Evolutionary conservation across 2,888 invertebrate species (phyloP).

Genomic region (Anthrax anthrax): DNA sequence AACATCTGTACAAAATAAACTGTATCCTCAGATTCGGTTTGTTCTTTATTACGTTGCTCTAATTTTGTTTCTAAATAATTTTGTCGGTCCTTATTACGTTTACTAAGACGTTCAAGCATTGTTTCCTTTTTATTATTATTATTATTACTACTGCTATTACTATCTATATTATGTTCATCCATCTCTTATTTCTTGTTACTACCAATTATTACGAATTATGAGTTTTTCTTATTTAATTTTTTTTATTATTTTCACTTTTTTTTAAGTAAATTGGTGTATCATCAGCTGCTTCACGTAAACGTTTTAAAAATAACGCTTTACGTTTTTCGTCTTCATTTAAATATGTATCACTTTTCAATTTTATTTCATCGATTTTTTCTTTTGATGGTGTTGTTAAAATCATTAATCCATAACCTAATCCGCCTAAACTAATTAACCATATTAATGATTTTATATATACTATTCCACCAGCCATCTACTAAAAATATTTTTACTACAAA

Average conservation of each 20-base stretch:
- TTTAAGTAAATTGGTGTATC: constrained; percentile 19
- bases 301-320: constrained; percentile 24
- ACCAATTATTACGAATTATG: background rate
- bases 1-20: constrained; percentile 59
- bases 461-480: constrained; percentile 25
- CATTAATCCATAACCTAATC: constrained; percentile 46
- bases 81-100: constrained; percentile 32
- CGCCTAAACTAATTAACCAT: constrained; percentile 45
- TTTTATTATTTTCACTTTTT: constrained; percentile 9
- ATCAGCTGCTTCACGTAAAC: constrained; percentile 21
- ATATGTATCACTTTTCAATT: constrained; percentile 14
- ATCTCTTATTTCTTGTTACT: background rate
- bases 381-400: constrained; percentile 40
- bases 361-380: constrained; percentile 26
- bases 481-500: background rate
- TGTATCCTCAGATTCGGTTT: constrained; percentile 29
- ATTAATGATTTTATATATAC: constrained; percentile 36
- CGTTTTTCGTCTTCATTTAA: constrained; percentile 20
- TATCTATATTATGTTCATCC: background rate
- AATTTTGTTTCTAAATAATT: constrained; percentile 27
- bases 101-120: constrained; percentile 27
- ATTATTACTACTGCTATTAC: too few relatives aligned
- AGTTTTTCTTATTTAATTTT: background rate
- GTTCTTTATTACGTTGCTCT: constrained; percentile 27
- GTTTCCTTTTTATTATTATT: constrained; percentile 21